phyloP scores from a whole-genome alignment of 2,888 invertebrate species.

The Hypena proboscidalis region DNA sequence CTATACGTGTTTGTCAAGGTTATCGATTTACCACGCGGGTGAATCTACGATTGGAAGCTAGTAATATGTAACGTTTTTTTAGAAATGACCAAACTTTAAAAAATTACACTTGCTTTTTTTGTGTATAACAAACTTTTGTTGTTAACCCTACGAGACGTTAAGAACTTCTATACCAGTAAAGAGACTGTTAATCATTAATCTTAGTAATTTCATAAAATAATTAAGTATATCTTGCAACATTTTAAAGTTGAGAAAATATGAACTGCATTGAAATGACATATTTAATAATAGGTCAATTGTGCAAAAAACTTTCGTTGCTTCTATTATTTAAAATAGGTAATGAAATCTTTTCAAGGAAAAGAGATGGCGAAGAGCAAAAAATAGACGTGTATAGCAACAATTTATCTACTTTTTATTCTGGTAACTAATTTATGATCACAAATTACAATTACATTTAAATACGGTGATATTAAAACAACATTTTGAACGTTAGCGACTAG shows the following conservation, averaged over 20 bases:
- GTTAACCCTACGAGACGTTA: slow-evolving; percentile 6
- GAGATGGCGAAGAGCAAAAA: no score
- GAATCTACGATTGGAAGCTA: no score
- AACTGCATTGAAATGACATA: slow-evolving; percentile 20
- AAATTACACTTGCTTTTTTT: no score
- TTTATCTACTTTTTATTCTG: slow-evolving; percentile 12
- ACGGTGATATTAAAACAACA: slow-evolving; percentile 15
- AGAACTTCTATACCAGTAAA: slow-evolving; percentile 16
- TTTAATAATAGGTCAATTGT: neutral
- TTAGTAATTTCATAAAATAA: slow-evolving; percentile 23
- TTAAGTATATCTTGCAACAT: slow-evolving; percentile 19
- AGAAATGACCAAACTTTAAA: no score
- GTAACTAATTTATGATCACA: slow-evolving; percentile 3
- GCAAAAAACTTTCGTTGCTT: neutral
- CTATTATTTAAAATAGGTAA: no score
- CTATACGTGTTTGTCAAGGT: no score
- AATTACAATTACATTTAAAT: slow-evolving; percentile 23
- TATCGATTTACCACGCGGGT: no score
- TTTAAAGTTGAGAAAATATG: slow-evolving; percentile 22
- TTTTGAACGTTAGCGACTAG: slow-evolving; percentile 52
- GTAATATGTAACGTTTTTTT: no score
- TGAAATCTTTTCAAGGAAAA: no score
- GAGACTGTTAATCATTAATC: slow-evolving; percentile 23
- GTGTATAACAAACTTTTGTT: no score
- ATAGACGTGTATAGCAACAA: no score